Percentiles rank a stretch among this genome's conserved stretches.
Conservation (phyloP, 2,113 vertebrate genomes). For the Stomatorhinus ivindoensis region DNA sequence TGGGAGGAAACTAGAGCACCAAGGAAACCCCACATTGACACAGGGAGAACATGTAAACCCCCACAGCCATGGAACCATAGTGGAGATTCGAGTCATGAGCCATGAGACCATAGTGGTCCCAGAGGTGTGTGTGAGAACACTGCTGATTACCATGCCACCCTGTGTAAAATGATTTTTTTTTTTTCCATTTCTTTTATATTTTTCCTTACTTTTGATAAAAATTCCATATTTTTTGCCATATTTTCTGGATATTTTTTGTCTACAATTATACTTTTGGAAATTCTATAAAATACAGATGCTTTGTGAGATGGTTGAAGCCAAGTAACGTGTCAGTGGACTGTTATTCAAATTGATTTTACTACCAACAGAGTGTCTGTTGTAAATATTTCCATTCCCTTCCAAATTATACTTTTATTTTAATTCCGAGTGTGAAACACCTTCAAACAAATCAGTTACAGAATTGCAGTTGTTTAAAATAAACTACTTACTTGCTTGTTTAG, state of each 20-base stretch:
- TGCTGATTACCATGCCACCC: background rate
- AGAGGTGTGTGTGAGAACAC: background rate
- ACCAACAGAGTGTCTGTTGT: background rate
- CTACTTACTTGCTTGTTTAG: background rate
- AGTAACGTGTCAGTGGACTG: background rate
- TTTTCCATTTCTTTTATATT: background rate
- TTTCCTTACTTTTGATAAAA: background rate
- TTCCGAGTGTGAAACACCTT: background rate
- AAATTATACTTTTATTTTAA: background rate
- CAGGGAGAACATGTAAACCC: background rate
- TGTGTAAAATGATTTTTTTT: background rate
- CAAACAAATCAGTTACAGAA: background rate
- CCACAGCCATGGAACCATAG: background rate
- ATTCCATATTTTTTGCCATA: background rate
- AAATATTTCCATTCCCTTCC: background rate
- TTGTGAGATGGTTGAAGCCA: background rate
- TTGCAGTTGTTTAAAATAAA: background rate
- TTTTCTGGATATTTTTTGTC: background rate
- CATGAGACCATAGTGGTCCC: background rate
- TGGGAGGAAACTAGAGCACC: background rate
- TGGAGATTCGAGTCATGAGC: background rate
- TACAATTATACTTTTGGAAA: background rate
- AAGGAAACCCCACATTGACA: background rate
- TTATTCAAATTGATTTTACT: background rate
- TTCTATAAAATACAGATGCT: background rate